Base-by-base conservation (phyloP, 2,888 invertebrate species). In the Melangyna quadrimaculata region DNA sequence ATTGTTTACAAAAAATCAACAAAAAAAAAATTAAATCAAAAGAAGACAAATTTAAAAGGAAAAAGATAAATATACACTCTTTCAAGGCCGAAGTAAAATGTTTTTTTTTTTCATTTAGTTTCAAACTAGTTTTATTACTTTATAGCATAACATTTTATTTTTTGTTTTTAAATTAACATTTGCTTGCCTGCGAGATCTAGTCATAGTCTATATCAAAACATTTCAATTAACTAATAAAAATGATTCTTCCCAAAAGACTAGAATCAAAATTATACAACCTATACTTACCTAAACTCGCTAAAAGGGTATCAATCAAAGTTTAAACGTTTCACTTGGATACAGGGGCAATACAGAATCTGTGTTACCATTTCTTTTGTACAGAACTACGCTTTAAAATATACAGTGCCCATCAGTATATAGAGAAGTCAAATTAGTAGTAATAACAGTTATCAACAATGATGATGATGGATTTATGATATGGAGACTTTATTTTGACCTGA, bases 51-150 rank as follows among this genome's bases (percentile, higher is more conserved):
- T n/a, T n/a, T n/a, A 53, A 10, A 57, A 32, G 10, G 22, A 27
- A 35, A 32, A 29, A 73, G 35, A 59, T 40, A 67, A 69, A 79
- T 40, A 69, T 32, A 40, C 53, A 10, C 14, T 27, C n/a, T 24
- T 63, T 70, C 75, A 81, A 81, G 80, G 80, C 57, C 51, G 7
- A 51, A 51, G 24, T 27, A 51, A n/a, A 27, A 51, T 51, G 14
- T 51, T 48, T 43, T 12, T 1, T 43, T 43, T 17, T 12, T 48
- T 48, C 22, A 6, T 24, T 48, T 22, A 27, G 24, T 51, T 27
- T 51, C 14, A 51, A 51, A 51, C 51, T 27, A 51, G 48, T 48
- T 55, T 55, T 55, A 55, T 55, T 55, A 55, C 29, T 29, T 29
- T 55, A 29, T 55, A 29, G 53, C 27, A 53, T 51, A 51, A 51